Evolutionary conservation across 2,888 invertebrate genomes (phyloP).

Genomic region (Agrotis clavis): DNA sequence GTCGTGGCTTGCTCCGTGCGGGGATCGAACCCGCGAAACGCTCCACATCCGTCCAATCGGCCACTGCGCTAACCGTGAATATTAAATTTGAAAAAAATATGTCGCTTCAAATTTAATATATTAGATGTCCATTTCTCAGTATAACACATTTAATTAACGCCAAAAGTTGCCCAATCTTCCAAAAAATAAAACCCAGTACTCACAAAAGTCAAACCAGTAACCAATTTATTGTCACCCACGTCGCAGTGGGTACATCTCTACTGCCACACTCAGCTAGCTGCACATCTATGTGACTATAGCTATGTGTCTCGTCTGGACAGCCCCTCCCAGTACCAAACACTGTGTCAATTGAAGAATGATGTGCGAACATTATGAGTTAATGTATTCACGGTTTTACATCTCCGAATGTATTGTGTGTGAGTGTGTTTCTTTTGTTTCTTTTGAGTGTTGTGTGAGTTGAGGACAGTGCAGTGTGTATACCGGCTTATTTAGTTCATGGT

Average conservation of each 20-base stretch:
- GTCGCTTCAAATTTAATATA: too few relatives aligned
- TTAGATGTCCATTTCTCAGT: too few relatives aligned
- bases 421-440: not conserved
- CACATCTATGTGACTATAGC: constrained; percentile 16
- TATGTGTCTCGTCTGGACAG: constrained; percentile 29
- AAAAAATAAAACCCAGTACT: not conserved
- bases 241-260: constrained; percentile 28
- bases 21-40: too few relatives aligned
- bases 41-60: too few relatives aligned
- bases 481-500: not conserved
- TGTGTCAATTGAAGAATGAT: constrained; percentile 48
- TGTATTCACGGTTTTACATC: not conserved
- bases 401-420: not conserved
- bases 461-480: not conserved
- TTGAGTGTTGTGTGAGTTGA: not conserved
- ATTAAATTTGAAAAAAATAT: too few relatives aligned
- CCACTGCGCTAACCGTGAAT: too few relatives aligned
- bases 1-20: too few relatives aligned
- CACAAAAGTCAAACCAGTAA: not conserved
- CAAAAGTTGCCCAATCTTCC: not conserved
- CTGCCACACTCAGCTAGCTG: constrained; percentile 28
- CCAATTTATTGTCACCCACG: not conserved
- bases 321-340: constrained; percentile 21
- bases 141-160: too few relatives aligned
- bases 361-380: constrained; percentile 8